phyloP scores from a whole-genome alignment of 2,113 vertebrate genomes.

The Syngnathus floridae region DNA sequence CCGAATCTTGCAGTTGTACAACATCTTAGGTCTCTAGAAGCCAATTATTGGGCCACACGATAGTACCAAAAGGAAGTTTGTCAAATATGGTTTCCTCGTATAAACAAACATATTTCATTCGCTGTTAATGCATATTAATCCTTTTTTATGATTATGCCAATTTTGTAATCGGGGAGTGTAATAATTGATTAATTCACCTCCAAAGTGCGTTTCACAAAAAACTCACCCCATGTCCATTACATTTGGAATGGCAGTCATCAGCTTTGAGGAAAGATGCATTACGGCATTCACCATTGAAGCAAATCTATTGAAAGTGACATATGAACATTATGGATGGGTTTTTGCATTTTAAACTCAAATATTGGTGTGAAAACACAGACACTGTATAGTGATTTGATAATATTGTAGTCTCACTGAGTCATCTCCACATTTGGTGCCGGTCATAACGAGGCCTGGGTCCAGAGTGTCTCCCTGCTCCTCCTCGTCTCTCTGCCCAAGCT shows the following conservation, averaged over 20 bases:
- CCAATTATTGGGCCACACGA: neutral
- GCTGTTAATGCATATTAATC: too few relatives aligned
- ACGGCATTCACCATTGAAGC: constrained; percentile 89
- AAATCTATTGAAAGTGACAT: constrained; percentile 73
- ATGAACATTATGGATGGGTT: neutral
- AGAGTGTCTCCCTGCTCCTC: constrained; percentile 81
- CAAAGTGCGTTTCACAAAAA: constrained; percentile 1
- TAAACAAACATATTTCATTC: too few relatives aligned
- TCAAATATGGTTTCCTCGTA: too few relatives aligned
- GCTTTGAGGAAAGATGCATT: constrained; percentile 84
- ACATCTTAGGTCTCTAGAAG: neutral
- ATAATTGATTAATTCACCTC: too few relatives aligned
- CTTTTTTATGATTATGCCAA: too few relatives aligned
- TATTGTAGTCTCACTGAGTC: constrained; percentile 72
- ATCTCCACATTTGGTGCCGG: constrained; percentile 88
- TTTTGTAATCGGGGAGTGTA: too few relatives aligned
- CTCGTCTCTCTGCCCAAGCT: constrained; percentile 50
- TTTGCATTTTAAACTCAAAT: neutral
- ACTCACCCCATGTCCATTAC: constrained; percentile 83
- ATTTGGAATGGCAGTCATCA: constrained; percentile 81
- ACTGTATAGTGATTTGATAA: neutral
- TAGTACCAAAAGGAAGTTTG: neutral
- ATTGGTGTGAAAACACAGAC: neutral
- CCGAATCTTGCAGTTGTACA: neutral
- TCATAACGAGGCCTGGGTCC: constrained; percentile 92